phyloP scores from a whole-genome alignment of 1,140 invertebrate genomes.

The Drosophila murphyi region DNA sequence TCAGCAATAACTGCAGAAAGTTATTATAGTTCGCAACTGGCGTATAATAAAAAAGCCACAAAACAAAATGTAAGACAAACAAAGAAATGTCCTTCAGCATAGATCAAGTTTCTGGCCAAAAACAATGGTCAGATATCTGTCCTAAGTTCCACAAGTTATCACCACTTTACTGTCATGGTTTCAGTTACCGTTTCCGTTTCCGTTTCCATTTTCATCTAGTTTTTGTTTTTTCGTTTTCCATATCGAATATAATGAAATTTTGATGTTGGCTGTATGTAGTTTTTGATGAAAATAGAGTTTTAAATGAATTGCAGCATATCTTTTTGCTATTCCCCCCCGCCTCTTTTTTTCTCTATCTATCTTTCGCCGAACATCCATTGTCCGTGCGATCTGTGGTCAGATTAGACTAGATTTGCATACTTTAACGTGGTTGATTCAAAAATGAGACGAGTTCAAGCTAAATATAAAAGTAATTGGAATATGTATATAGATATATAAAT shows the following conservation, averaged over 20 bases:
- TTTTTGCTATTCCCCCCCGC: too few species aligned
- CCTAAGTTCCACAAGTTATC: conserved; percentile 66
- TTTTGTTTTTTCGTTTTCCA: conserved; percentile 11
- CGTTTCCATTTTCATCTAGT: neutral
- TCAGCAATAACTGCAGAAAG: conserved; percentile 22
- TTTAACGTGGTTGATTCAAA: conserved; percentile 27
- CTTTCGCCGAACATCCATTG: conserved; percentile 39
- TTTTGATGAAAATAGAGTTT: conserved; percentile 59
- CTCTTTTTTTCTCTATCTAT: neutral
- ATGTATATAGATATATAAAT: too few species aligned
- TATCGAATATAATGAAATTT: conserved; percentile 28
- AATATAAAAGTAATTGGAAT: too few species aligned
- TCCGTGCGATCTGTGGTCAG: conserved; percentile 62
- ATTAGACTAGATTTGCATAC: conserved; percentile 70
- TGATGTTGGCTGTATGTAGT: conserved; percentile 35
- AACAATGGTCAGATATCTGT: conserved; percentile 26
- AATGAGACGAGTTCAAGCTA: conserved; percentile 4
- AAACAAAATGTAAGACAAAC: conserved; percentile 29
- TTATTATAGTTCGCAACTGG: conserved; percentile 47
- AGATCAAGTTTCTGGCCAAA: conserved; percentile 43
- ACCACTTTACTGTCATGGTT: conserved; percentile 58
- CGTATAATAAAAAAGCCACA: conserved; percentile 49
- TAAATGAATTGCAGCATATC: conserved; percentile 62
- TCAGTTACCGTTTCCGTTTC: conserved; percentile 36
- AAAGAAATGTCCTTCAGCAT: conserved; percentile 35